Evolutionary conservation across 2,888 invertebrate genomes (phyloP), one percentile per base, ranked within the genome.

Genomic region (Digitonthophagus gazella): DNA sequence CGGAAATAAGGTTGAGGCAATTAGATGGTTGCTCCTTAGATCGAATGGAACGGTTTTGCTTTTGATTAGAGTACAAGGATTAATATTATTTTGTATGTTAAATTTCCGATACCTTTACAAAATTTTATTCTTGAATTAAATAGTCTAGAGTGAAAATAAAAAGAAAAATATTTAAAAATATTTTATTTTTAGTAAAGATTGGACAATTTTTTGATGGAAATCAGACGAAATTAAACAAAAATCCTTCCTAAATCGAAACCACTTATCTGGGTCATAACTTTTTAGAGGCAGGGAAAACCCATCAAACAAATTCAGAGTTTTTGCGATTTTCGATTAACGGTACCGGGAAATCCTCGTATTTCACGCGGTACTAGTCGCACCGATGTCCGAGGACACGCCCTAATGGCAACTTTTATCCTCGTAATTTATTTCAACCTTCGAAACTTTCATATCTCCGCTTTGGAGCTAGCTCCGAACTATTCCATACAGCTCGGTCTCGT

Each of bases 91-190:
- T 44, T 44, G 8, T 8, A 44, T 44, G 6, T 8, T 44, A 44
- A 8, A 8, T 44, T 44, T 8, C 54, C 6, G 54, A 5, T 44
- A 44, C 6, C 54, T 44, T 44, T 8, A 44, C 54, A 44, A 44
- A 44, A 44, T 44, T 44, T 8, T 44, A 8, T 8, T 44, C 5
- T 8, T 8, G 5, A 44, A 44, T 44, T 44, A 44, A 44, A 5
- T 8, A 8, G 57, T 57, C 14, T 6, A 5, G 28, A 44, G 28
- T 44, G 28, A 44, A 44, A 11, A 8, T 44, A 44, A 58, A 58
- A 66, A 16, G 66, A 58, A 66, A 66, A 66, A 58, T 56, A 66
- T 44, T 66, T 66, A 66, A 66, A n/a, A n/a, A n/a, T n/a, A n/a
- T 54, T 54, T 54, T 11, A 54, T 54, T 54, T 54, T n/a, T 11